phyloP scores from a whole-genome alignment of 2,888 invertebrate genomes.

The Sphinx pinastri region DNA sequence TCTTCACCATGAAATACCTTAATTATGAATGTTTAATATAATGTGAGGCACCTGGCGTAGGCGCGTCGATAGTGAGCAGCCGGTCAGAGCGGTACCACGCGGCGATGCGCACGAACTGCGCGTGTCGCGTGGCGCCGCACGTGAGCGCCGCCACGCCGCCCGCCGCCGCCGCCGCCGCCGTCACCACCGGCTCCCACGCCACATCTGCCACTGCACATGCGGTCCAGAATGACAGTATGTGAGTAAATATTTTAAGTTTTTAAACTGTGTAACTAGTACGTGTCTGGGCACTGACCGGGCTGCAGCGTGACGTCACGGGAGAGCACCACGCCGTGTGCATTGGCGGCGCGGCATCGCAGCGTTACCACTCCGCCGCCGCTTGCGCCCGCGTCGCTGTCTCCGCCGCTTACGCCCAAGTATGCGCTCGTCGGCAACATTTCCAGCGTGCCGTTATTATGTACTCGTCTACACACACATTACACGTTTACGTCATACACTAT shows the following conservation, averaged over 20 bases:
- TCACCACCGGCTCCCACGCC: constrained; percentile 46
- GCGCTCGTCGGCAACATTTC: constrained; percentile 51
- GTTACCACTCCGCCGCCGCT: constrained; percentile 32
- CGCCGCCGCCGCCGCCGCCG: constrained; percentile 45
- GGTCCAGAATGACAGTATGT: too few relatives aligned
- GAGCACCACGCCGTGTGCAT: constrained; percentile 89
- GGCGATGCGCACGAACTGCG: constrained; percentile 43
- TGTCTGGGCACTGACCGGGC: constrained; percentile 83
- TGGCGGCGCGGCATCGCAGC: constrained; percentile 89
- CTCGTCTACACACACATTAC: constrained; percentile 38
- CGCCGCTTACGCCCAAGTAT: constrained; percentile 27
- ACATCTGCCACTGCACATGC: constrained; percentile 22
- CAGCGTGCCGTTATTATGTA: constrained; percentile 65
- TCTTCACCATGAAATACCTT: too few relatives aligned
- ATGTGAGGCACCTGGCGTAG: constrained; percentile 76
- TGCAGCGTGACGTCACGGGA: constrained; percentile 90
- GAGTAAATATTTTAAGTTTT: too few relatives aligned
- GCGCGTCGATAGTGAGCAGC: constrained; percentile 69
- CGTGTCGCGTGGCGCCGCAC: constrained; percentile 46
- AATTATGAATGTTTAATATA: too few relatives aligned
- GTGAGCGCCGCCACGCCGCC: constrained; percentile 64
- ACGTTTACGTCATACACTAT: neutral
- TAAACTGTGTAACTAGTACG: too few relatives aligned
- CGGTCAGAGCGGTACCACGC: constrained; percentile 63
- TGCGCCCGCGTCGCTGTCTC: constrained; percentile 30